Base-by-base conservation (phyloP, 1,140 invertebrate genomes). In the Brachionus manjavacas region DNA sequence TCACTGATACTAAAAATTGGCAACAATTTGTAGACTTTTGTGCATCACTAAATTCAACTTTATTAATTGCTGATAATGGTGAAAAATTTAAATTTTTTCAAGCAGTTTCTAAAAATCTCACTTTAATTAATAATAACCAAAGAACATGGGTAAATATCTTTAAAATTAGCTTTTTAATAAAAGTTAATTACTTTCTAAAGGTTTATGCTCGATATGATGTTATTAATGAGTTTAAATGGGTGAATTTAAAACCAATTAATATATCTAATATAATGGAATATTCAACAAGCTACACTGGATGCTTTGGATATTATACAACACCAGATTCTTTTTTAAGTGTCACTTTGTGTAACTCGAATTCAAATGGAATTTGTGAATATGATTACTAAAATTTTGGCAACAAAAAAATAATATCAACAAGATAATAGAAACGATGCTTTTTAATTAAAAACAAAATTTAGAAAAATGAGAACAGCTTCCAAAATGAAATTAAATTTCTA, bases 71-170 rank as follows among this genome's bases (percentile, higher is more conserved):
- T 14, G 25, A 68, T 11, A 28, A 35, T 14, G 6, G 1, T 9
- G 66, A 39, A 31, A 68, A 68, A 68, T 68, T 68, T 68, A 23
- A 68, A 31, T 68, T 68, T 68, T 68, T 68, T n/a, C 25, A 68
- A 68, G 31, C 14, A 14, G 11, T 68, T 14, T 68, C 64, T 3
- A 68, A 39, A 68, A 68, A 16, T 68, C 25, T 68, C 6, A 68
- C 64, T 28, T 9, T 11, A 39, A 68, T 35, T 0, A 31, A 12
- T 14, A 31, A 28, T 7, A 35, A 68, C 14, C 28, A 68, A 68
- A 2, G 64, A 68, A 68, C 64, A 31, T 68, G 64, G 64, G 64
- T 68, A 68, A 68, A 28, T 0, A 31, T 31, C 28, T 31, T 31
- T 31, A 3, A 31, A 31, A 31, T 31, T 31, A 31, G 4, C 28